These are phyloP conservation scores for Chrysomallon squamiferum DNA, from an alignment of 1,140 invertebrate species.

Conservation along the genomic window DNA sequence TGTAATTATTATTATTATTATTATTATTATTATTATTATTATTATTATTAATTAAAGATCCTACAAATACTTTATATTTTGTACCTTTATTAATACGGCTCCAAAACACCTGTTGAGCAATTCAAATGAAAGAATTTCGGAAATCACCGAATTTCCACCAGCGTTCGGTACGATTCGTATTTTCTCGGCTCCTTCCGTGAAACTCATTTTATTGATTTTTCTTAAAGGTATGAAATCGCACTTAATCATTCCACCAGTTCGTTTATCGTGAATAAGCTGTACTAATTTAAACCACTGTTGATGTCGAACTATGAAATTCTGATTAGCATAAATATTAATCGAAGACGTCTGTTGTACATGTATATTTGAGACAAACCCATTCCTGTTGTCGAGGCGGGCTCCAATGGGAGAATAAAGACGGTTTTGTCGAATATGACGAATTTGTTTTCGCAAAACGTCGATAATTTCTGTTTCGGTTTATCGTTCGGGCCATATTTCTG, in stretches of 20 bases:
- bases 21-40: not conserved
- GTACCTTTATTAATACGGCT: conserved; percentile 52
- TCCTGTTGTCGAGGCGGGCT: too few species aligned
- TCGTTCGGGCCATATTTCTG: too few species aligned
- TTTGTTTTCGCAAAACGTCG: too few species aligned
- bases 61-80: too few species aligned
- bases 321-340: conserved; percentile 43
- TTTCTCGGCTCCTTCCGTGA: conserved; percentile 36
- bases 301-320: conserved; percentile 42
- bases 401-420: too few species aligned
- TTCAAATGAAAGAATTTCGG: conserved; percentile 60
- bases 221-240: conserved; percentile 41
- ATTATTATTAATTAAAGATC: not conserved
- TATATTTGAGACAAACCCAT: too few species aligned
- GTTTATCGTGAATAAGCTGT: conserved; percentile 31
- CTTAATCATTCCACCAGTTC: conserved; percentile 29
- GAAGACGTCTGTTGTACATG: too few species aligned
- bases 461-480: too few species aligned
- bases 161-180: conserved; percentile 53
- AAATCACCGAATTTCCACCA: conserved; percentile 56
- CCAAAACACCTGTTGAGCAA: conserved; percentile 49
- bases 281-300: conserved; percentile 37
- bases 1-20: too few species aligned
- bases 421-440: too few species aligned
- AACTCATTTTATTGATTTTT: conserved; percentile 35